phyloP scores from a whole-genome alignment of 2,113 vertebrate genomes.

The Ardeotis arabs region DNA sequence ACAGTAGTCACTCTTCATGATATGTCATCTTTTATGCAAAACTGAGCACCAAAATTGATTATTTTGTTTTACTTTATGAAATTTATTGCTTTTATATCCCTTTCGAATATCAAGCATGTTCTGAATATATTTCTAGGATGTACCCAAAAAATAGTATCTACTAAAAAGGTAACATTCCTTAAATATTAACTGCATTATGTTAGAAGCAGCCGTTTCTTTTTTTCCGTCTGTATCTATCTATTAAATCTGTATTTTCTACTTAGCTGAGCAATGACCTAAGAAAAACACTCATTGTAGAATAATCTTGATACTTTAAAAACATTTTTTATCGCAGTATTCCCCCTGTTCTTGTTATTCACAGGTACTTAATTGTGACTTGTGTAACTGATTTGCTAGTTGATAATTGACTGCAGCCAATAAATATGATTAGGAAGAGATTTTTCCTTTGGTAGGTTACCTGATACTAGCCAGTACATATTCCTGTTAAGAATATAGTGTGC shows the following conservation, averaged over 20 bases:
- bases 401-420: not conserved
- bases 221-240: not conserved
- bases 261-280: not conserved
- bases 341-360: not conserved
- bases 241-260: not conserved
- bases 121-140: not conserved
- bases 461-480: rapidly evolving
- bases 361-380: not conserved
- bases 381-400: not conserved
- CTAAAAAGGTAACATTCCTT: not conserved
- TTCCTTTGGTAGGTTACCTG: not conserved
- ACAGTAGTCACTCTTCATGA: not conserved
- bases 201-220: not conserved
- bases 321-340: not conserved
- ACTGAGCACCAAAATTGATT: not conserved
- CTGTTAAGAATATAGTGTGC: not conserved
- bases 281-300: not conserved
- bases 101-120: not conserved
- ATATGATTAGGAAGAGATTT: not conserved
- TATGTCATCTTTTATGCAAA: not conserved
- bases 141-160: not conserved
- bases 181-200: not conserved
- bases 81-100: not conserved
- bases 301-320: not conserved
- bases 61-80: not conserved